Conservation (phyloP, 2,888 invertebrate genomes). For the Lasius fuliginosus region DNA sequence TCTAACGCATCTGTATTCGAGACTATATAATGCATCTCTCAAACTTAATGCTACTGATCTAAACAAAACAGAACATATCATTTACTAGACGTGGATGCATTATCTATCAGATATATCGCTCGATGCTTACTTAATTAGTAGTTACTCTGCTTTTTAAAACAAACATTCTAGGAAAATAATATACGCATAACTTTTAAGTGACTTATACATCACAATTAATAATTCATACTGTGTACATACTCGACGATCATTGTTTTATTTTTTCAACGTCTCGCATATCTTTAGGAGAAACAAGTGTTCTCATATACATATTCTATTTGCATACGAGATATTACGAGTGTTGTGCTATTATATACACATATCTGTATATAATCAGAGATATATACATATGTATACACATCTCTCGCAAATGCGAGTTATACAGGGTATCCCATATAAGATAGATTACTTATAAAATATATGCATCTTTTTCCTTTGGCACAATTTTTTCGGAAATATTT, state of each 20-base stretch:
- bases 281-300: constrained; percentile 24
- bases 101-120: constrained; percentile 40
- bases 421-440: background rate
- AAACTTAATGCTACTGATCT: constrained; percentile 47
- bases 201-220: constrained; percentile 29
- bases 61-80: constrained; percentile 49
- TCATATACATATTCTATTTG: constrained; percentile 28
- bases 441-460: background rate
- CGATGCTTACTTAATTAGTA: constrained; percentile 51
- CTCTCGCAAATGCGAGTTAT: background rate
- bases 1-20: constrained; percentile 11
- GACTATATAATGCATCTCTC: constrained; percentile 30
- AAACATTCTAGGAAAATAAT: constrained; percentile 37
- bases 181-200: background rate
- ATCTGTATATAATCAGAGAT: constrained; percentile 34
- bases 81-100: constrained; percentile 31
- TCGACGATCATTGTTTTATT: constrained; percentile 4
- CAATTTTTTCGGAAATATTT: background rate
- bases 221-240: constrained; percentile 22
- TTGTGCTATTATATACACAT: constrained; percentile 44
- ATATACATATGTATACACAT: background rate
- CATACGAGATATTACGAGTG: constrained; percentile 14
- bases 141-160: constrained; percentile 38
- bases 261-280: constrained; percentile 30
- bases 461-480: background rate